Evolutionary conservation across 2,113 vertebrate genomes (phyloP).

Genomic region (Syrrhaptes paradoxus): DNA sequence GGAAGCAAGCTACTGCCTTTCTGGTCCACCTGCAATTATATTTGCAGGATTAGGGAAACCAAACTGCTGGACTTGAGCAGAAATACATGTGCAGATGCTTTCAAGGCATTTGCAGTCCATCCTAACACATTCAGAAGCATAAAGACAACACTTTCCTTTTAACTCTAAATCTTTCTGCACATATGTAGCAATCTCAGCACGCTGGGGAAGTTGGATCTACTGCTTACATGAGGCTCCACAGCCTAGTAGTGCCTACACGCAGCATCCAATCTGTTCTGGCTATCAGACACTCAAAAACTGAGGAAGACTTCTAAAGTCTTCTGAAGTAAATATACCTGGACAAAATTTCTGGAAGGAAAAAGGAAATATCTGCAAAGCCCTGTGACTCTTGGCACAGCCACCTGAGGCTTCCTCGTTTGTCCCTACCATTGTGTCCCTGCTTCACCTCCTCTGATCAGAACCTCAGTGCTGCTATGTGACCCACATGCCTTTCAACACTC

Average conservation of each 20-base stretch:
- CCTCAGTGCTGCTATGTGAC: rapidly evolving
- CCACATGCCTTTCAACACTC: rapidly evolving
- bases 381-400: rapidly evolving
- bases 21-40: background rate
- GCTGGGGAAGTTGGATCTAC: background rate
- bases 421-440: too few relatives aligned
- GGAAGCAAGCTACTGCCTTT: background rate
- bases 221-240: background rate
- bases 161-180: background rate
- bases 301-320: background rate
- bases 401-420: background rate
- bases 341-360: background rate
- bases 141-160: background rate
- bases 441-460: background rate
- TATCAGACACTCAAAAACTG: background rate
- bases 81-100: background rate
- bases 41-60: background rate
- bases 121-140: background rate
- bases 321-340: background rate
- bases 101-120: background rate
- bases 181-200: too few relatives aligned
- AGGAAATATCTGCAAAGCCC: background rate
- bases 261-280: background rate
- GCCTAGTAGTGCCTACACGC: background rate
- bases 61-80: background rate